Evolutionary conservation across 2,797 vertebrate genomes (phyloP).

Genomic region (Parambassis ranga): DNA sequence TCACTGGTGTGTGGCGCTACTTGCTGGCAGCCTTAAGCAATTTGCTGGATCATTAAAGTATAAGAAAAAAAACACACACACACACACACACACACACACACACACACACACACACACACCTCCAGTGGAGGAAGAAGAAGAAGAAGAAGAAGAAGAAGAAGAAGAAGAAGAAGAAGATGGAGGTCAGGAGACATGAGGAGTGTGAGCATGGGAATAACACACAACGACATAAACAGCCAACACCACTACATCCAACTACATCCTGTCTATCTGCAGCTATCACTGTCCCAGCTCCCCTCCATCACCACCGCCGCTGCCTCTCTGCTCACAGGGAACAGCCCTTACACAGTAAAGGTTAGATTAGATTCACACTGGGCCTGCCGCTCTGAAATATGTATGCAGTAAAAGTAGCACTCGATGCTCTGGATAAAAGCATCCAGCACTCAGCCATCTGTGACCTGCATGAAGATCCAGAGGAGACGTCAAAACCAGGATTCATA

Average conservation of each 20-base stretch:
- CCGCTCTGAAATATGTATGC: slow-evolving; percentile 41
- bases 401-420: slow-evolving; percentile 14
- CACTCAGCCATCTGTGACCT: not conserved
- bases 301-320: accelerated
- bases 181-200: slow-evolving; percentile 37
- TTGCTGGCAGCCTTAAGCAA: too few species aligned
- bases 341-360: slow-evolving; percentile 19
- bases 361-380: slow-evolving; percentile 17
- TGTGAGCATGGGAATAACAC: slow-evolving; percentile 24
- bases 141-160: too few species aligned
- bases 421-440: slow-evolving; percentile 20
- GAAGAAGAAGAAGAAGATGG: too few species aligned
- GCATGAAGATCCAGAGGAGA: not conserved
- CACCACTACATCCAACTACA: slow-evolving; percentile 15
- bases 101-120: not conserved
- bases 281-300: not conserved
- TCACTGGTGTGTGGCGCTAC: too few species aligned
- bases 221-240: slow-evolving; percentile 15
- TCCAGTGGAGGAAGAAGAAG: not conserved
- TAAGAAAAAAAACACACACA: too few species aligned
- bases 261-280: slow-evolving; percentile 28
- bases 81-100: not conserved
- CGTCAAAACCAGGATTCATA: too few species aligned
- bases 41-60: too few species aligned
- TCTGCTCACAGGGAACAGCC: slow-evolving; percentile 5